These are phyloP conservation scores for Albula goreensis DNA, from an alignment of 2,113 vertebrate species.

Conservation along the genomic window DNA sequence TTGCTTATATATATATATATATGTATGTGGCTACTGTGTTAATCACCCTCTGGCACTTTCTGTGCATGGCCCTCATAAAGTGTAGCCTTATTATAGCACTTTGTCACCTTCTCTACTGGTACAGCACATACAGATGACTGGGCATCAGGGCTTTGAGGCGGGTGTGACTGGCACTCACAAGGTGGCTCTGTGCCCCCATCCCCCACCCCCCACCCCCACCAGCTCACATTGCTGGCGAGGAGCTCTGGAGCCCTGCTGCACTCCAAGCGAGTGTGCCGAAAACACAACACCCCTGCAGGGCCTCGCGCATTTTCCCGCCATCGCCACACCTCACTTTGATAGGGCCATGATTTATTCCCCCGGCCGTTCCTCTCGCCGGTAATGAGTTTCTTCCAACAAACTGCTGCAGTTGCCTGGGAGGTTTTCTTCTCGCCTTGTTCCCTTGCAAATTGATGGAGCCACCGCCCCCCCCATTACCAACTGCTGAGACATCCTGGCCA, in stretches of 20 bases:
- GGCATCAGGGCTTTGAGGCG: not conserved
- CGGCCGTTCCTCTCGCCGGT: not conserved
- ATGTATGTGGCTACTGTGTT: not conserved
- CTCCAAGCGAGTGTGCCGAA: not conserved
- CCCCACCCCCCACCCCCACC: too few relatives aligned
- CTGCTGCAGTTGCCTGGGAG: conserved; percentile 15
- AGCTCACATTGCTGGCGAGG: not conserved
- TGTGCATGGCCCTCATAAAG: not conserved
- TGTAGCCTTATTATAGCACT: not conserved
- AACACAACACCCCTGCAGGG: not conserved
- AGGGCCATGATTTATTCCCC: conserved; percentile 17
- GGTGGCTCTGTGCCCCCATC: too few relatives aligned
- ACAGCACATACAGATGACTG: not conserved
- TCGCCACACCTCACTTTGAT: not conserved
- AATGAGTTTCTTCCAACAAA: conserved; percentile 20
- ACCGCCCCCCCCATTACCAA: not conserved
- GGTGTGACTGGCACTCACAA: not conserved
- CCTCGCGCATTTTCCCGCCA: too few relatives aligned
- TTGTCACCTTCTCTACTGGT: not conserved
- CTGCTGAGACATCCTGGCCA: too few relatives aligned
- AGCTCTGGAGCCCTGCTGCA: not conserved
- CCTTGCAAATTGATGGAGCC: conserved; percentile 21
- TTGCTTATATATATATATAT: not conserved
- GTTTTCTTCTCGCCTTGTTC: conserved; percentile 1
- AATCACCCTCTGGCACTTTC: not conserved